A percentile compares a stretch with the other conserved stretches of the same genome.
These are phyloP conservation scores for Heptranchias perlo DNA, from an alignment of 2,113 vertebrate species.

Conservation along the genomic window DNA sequence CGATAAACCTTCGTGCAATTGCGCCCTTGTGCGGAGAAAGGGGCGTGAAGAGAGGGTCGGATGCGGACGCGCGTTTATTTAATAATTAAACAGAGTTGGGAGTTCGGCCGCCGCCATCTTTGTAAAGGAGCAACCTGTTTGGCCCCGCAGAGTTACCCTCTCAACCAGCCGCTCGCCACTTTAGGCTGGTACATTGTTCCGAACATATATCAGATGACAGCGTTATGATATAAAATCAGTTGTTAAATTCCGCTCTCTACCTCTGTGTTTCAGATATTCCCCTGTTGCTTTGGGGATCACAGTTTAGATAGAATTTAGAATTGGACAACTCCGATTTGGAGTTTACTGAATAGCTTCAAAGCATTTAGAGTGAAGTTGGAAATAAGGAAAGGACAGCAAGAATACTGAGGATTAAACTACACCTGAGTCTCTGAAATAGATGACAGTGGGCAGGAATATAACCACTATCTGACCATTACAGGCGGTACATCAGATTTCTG, in stretches of 20 bases:
- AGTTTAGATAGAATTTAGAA: too few relatives aligned
- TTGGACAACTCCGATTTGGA: too few relatives aligned
- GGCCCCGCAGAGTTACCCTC: background rate
- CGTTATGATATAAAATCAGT: background rate
- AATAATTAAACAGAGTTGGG: too few relatives aligned
- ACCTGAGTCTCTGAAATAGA: background rate
- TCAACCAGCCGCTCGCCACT: background rate
- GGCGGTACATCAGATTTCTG: background rate
- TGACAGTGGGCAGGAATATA: background rate
- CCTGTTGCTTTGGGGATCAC: background rate
- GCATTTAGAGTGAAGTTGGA: background rate
- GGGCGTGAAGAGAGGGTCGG: background rate
- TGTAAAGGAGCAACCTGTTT: background rate
- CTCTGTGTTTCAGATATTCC: background rate
- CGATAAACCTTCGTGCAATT: too few relatives aligned
- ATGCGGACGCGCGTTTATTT: background rate
- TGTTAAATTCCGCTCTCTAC: background rate
- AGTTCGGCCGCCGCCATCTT: background rate
- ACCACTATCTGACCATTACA: too few relatives aligned
- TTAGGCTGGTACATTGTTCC: background rate
- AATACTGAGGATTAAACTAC: too few relatives aligned
- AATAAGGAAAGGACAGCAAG: background rate
- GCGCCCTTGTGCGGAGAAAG: too few relatives aligned
- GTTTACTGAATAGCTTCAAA: background rate
- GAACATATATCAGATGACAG: background rate